Conservation (phyloP, 2,113 vertebrate species). For the Hemiscyllium ocellatum region DNA sequence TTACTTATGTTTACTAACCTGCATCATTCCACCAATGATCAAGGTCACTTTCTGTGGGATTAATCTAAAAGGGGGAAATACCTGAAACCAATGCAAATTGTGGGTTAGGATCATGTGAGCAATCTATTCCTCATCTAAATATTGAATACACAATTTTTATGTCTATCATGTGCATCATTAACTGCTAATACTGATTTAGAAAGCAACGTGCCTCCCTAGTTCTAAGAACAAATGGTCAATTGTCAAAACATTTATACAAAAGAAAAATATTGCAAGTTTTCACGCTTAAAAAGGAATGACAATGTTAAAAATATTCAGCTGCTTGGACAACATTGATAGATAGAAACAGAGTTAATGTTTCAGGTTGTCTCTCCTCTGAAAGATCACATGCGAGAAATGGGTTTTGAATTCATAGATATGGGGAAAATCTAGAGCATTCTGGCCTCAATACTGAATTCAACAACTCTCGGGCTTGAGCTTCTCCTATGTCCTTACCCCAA, state of each 20-base stretch:
- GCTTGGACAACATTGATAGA: background rate
- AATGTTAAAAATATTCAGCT: too few relatives aligned
- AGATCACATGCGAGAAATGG: too few relatives aligned
- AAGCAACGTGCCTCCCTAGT: background rate
- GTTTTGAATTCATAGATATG: too few relatives aligned
- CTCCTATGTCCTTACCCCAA: too few relatives aligned
- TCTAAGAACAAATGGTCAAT: background rate
- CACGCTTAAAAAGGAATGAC: background rate
- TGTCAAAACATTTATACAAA: background rate
- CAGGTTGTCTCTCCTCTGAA: background rate
- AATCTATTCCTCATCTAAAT: background rate
- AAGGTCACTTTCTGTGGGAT: constrained; percentile 53
- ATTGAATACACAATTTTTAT: background rate
- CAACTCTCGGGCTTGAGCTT: too few relatives aligned
- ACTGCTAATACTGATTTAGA: background rate
- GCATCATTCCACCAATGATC: constrained; percentile 51
- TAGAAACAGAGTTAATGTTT: background rate
- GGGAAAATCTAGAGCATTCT: too few relatives aligned
- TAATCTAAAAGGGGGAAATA: constrained; percentile 56
- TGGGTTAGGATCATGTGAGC: background rate
- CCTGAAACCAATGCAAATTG: constrained; percentile 42
- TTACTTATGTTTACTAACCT: constrained; percentile 45
- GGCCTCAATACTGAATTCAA: too few relatives aligned
- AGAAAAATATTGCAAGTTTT: background rate
- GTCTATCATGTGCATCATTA: background rate